A percentile compares a stretch with the other conserved stretches of the same genome.
Evolutionary conservation across 2,888 invertebrate genomes (phyloP).

Genomic region (Panopea generosa): DNA sequence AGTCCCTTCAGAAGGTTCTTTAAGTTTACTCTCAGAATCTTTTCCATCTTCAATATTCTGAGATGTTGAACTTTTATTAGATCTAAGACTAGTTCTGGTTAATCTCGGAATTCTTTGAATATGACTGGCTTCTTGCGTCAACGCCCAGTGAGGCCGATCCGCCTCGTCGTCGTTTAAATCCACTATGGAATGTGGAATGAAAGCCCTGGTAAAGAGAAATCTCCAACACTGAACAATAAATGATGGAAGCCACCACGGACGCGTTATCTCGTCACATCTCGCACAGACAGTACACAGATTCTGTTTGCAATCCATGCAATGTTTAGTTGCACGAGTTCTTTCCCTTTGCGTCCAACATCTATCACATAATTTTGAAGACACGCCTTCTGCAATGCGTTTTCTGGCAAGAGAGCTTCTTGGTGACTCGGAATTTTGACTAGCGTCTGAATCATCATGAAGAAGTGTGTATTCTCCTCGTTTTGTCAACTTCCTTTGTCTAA

Average conservation of each 20-base stretch:
- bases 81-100: conserved; percentile 23
- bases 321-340: conserved; percentile 34
- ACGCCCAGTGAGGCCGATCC: conserved; percentile 33
- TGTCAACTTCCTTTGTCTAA: conserved; percentile 22
- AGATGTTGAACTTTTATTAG: conserved; percentile 15
- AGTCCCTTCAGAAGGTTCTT: too few relatives aligned
- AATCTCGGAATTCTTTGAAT: conserved; percentile 46
- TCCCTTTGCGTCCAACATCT: conserved; percentile 47
- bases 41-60: too few relatives aligned
- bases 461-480: conserved; percentile 28
- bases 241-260: conserved; percentile 38
- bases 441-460: conserved; percentile 38
- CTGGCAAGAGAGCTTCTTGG: background rate
- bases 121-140: conserved; percentile 28
- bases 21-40: too few relatives aligned
- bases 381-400: too few relatives aligned
- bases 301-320: conserved; percentile 43
- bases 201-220: conserved; percentile 38
- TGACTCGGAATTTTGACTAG: conserved; percentile 17
- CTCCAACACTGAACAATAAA: conserved; percentile 37
- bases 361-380: conserved; percentile 28
- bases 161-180: conserved; percentile 7
- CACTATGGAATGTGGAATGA: conserved; percentile 39
- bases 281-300: conserved; percentile 45
- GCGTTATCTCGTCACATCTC: conserved; percentile 21